A percentile compares a stretch with the other conserved stretches of the same genome.
phyloP scores from a whole-genome alignment of 1,140 invertebrate species.

The Aplysia californica region DNA sequence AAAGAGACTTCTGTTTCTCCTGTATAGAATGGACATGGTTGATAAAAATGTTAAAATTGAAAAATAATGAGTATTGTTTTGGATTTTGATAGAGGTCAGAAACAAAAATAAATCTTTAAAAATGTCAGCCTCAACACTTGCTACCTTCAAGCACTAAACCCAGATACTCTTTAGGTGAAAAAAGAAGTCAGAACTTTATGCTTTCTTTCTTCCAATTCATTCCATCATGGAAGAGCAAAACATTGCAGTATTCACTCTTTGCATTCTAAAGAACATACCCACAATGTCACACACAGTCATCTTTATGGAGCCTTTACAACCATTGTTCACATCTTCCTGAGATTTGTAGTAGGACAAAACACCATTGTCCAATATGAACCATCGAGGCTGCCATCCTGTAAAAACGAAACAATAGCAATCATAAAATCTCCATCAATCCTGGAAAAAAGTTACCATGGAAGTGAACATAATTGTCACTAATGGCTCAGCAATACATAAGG shows the following conservation, averaged over 20 bases:
- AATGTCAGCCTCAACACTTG: no score
- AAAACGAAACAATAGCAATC: not conserved
- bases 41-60: no score
- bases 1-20: no score
- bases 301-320: conserved; percentile 86
- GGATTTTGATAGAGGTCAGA: no score
- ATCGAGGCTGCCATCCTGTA: conserved; percentile 86
- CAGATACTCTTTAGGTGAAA: no score
- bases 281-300: conserved; percentile 85
- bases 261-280: conserved; percentile 75
- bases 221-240: conserved; percentile 84
- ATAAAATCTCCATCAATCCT: not conserved
- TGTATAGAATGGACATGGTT: no score
- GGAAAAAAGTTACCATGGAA: not conserved
- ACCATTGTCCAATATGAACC: conserved; percentile 86
- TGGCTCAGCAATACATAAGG: not conserved
- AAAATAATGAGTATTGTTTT: no score
- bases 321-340: conserved; percentile 84
- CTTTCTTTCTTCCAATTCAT: no score
- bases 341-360: conserved; percentile 86
- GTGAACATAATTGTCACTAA: not conserved
- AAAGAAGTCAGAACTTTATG: no score
- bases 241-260: conserved; percentile 77
- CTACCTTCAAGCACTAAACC: no score
- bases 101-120: no score